Base-by-base conservation (phyloP, 2,113 vertebrate species). In the Numida meleagris region DNA sequence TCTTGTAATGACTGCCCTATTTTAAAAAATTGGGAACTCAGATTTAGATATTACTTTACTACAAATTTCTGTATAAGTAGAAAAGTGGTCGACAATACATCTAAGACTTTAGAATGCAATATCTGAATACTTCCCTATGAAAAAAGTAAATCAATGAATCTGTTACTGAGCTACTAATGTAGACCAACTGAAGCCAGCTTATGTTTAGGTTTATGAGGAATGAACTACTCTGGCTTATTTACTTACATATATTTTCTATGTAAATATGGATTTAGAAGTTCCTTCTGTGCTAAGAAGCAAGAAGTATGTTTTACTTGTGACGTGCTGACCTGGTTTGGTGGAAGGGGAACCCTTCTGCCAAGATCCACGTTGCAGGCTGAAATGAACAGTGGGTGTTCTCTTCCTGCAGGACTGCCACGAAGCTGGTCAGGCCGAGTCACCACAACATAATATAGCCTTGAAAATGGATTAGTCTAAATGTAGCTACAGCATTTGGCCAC, bases 401-500 rank as follows among this genome's bases (percentile, higher is more conserved):
- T 50, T 59, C 65, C 82, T 45, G 50, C 24, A 40, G 42, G 9
- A 5, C 59, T 67, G 80, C 90, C 92, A 94, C 40, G 8, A 53
- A 5, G 45, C 84, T 79, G 72, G 67, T 50, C 50, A 3, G 9
- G 23, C 70, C 12, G 0, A 45, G 42, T 7, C 88, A 36, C 50
- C 61, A 29, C 46, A 72, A 6, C 3, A 3, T 10, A n/a, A 70
- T 1, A 36, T 0, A 86, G 42, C 70, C 80, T 71, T 75, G 75
- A 63, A 88, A 92, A 68, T 14, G 61, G 43, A 68, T 14, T n/a
- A 33, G 33, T 19, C 88, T 86, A 67, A 92, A 94, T 93, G 78
- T 51, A 89, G 74, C 83, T 67, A 0, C 67, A 16, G 57, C 0
- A 4, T 76, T 58, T 65, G 51, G 76, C 83, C 84, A 73, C 86